Conservation (phyloP, 2,888 invertebrate genomes). For the Cataglyphis cursor region DNA sequence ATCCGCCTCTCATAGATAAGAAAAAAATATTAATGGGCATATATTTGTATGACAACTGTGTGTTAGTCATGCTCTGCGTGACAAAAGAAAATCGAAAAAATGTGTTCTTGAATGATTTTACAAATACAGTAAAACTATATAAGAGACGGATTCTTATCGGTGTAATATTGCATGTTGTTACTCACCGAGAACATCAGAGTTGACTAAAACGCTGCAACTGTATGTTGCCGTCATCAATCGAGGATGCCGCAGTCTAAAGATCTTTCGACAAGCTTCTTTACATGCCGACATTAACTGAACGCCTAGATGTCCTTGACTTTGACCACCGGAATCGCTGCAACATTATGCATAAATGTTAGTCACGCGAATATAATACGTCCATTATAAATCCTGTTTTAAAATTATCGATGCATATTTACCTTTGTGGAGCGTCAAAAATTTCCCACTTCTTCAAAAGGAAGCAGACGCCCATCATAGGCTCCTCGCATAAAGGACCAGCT, state of each 20-base stretch:
- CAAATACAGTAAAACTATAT: background rate
- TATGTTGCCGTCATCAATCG: constrained; percentile 99
- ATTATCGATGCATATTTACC: constrained; percentile 65
- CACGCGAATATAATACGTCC: background rate
- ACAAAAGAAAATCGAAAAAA: background rate
- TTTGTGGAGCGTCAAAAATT: constrained; percentile 76
- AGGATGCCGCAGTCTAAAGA: constrained; percentile 96
- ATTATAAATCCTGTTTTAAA: constrained; percentile 18
- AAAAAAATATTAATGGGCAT: background rate
- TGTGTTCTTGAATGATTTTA: background rate
- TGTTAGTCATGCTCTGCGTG: constrained; percentile 16
- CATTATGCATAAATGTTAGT: background rate
- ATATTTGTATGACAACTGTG: background rate
- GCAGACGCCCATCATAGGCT: constrained; percentile 98
- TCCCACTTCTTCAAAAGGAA: constrained; percentile 96
- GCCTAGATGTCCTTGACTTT: constrained; percentile 87
- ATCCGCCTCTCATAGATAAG: background rate
- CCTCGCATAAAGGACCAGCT: constrained; percentile 98
- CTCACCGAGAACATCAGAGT: constrained; percentile 93
- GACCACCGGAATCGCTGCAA: constrained; percentile 39
- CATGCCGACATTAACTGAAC: constrained; percentile 97
- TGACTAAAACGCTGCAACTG: constrained; percentile 93
- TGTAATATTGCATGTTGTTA: constrained; percentile 31
- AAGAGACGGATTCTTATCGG: background rate
- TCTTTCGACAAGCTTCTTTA: constrained; percentile 95